Evolutionary conservation across 2,888 invertebrate species (phyloP), one percentile per base, ranked within the genome.

Genomic region (Macrophya alboannulata): DNA sequence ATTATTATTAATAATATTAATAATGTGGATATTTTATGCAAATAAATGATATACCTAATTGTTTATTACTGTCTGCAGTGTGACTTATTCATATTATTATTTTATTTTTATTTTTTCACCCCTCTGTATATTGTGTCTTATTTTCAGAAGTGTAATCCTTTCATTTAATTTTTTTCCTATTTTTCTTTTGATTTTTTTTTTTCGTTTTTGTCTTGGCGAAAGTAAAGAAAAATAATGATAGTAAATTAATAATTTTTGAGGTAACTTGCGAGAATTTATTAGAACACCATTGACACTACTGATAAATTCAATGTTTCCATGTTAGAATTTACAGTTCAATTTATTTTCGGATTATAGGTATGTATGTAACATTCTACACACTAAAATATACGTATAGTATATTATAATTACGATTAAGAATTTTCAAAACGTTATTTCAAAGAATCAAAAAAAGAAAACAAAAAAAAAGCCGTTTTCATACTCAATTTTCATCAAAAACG

Each of bases 251-350:
- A 48, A 25, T 79, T 79, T 31, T 21, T n/a, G 10, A 21, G 84
- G 84, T 84, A 84, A 84, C 84, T 84, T 84, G 48, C 31, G 5
- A 37, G 84, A 74, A 84, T 84, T 84, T 84, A 84, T 84, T 83
- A 45, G 71, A 71, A 84, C 31, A 65, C 9, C 17, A 17, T 72
- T 72, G n/a, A 43, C 43, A 43, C 21, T n/a, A n/a, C 5, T 21
- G 3, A 31, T 31, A 31, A 31, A 31, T 31, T 72, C 25, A 72
- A 62, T 25, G 9, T 62, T n/a, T 62, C 6, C 17, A 72, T 72
- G 37, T 40, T 40, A 17, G n/a, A n/a, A 72, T 43, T 37, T 72
- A 72, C 37, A 68, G 15, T 68, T 12, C 15, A 68, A 25, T n/a
- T 55, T 55, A 55, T 55, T 55, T 55, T 55, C 55, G n/a, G 31